Evolutionary conservation across 2,113 vertebrate genomes (phyloP).

Genomic region (Oxyura jamaicensis): DNA sequence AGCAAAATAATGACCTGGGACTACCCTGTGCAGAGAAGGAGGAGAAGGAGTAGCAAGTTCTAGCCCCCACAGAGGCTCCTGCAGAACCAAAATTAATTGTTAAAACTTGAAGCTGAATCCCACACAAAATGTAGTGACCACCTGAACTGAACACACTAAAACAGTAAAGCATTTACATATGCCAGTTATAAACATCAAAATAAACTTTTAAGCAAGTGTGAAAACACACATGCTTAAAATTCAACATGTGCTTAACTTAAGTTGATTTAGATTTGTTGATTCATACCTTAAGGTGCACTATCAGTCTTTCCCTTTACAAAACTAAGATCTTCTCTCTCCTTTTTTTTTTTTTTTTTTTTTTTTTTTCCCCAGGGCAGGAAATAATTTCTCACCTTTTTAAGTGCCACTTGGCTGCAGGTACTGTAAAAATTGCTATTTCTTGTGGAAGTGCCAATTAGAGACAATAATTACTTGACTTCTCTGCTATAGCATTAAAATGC

Average conservation of each 20-base stretch:
- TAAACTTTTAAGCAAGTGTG: background rate
- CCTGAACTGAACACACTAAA: background rate
- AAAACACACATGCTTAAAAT: background rate
- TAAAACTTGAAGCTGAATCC: background rate
- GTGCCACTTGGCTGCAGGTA: conserved; percentile 35
- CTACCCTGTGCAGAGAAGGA: rapidly evolving
- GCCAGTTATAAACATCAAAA: background rate
- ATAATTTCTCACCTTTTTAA: conserved; percentile 62
- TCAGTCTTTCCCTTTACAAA: background rate
- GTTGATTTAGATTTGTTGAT: conserved; percentile 20
- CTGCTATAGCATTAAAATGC: conserved; percentile 19
- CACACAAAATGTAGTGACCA: background rate
- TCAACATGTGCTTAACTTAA: conserved; percentile 5
- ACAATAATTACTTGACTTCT: conserved; percentile 58
- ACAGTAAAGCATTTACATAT: background rate
- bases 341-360: background rate
- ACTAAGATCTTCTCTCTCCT: background rate
- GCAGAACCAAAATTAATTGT: background rate
- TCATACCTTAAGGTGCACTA: conserved; percentile 19
- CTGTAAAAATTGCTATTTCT: conserved; percentile 48
- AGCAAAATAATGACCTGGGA: background rate
- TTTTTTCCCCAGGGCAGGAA: background rate
- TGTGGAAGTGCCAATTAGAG: conserved; percentile 40
- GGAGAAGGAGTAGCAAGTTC: background rate
- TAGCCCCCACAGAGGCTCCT: background rate